These are phyloP conservation scores for Genyomyrus donnyi DNA, from an alignment of 2,113 vertebrate species.

Conservation along the genomic window DNA sequence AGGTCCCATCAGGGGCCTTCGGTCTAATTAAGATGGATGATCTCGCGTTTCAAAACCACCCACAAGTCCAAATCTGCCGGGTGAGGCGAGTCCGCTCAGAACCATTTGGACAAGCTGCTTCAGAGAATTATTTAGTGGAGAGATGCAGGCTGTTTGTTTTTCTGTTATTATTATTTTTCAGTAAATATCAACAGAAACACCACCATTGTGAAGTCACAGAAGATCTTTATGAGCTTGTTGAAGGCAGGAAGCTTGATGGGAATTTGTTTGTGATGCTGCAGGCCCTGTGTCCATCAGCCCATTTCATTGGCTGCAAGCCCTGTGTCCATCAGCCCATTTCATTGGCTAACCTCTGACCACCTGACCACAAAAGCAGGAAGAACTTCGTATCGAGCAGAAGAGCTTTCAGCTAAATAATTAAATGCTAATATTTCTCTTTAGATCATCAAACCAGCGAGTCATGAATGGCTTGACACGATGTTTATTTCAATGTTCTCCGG, in stretches of 20 bases:
- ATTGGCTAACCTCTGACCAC: background rate
- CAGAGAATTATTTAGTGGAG: background rate
- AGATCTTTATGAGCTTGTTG: background rate
- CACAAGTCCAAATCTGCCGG: background rate
- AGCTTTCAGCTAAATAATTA: background rate
- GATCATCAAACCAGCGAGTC: background rate
- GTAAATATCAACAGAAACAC: background rate
- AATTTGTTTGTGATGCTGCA: background rate
- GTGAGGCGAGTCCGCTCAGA: background rate
- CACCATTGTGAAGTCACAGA: background rate
- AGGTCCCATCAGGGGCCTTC: background rate
- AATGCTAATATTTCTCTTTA: background rate
- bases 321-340: background rate
- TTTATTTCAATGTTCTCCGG: background rate
- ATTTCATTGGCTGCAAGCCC: background rate
- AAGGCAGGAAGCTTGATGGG: background rate
- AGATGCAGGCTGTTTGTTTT: background rate
- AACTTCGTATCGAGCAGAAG: background rate
- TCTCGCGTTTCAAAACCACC: background rate
- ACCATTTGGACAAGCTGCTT: background rate
- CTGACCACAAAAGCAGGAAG: background rate
- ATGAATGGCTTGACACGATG: background rate
- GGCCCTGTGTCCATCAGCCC: background rate
- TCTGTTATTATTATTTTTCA: background rate
- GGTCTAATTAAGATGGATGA: conserved; percentile 15